These are phyloP conservation scores for Chiridota heheva DNA, from an alignment of 35 echinoderm and acorn worm genomes.

Conservation along the genomic window DNA sequence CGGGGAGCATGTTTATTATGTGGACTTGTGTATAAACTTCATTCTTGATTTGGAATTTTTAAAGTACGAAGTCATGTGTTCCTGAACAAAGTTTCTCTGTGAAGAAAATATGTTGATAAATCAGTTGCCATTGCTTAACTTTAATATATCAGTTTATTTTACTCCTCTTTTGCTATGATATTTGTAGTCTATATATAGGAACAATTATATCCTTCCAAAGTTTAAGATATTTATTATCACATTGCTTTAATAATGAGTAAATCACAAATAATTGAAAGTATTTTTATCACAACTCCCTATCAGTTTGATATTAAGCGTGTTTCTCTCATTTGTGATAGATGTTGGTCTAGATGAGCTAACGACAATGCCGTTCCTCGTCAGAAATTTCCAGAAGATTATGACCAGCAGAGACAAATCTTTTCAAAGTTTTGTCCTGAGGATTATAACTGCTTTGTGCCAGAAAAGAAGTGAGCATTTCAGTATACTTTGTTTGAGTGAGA, in stretches of 20 bases:
- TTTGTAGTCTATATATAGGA: too few relatives aligned
- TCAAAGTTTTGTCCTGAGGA: constrained; percentile 40
- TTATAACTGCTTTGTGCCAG: not conserved
- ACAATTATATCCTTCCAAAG: too few relatives aligned
- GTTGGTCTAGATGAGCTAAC: constrained; percentile 37
- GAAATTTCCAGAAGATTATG: constrained; percentile 27
- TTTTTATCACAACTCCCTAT: not conserved
- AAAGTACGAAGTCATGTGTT: too few relatives aligned
- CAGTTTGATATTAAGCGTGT: not conserved
- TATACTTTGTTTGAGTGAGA: too few relatives aligned
- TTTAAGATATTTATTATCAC: too few relatives aligned
- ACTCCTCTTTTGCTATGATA: not conserved
- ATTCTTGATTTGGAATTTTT: too few relatives aligned
- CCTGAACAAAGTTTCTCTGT: too few relatives aligned
- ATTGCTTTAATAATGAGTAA: not conserved
- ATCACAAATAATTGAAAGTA: not conserved
- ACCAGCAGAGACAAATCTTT: constrained; percentile 22
- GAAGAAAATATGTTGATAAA: too few relatives aligned
- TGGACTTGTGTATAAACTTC: too few relatives aligned
- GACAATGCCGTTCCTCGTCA: constrained; percentile 26
- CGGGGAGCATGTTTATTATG: too few relatives aligned
- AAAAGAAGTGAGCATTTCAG: constrained; percentile 30
- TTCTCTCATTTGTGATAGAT: not conserved
- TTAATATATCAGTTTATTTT: too few relatives aligned
- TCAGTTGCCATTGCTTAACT: too few relatives aligned